Percentiles rank a stretch among this genome's conserved stretches.
Conservation (phyloP, 1,140 invertebrate genomes). For the Orius laevigatus region DNA sequence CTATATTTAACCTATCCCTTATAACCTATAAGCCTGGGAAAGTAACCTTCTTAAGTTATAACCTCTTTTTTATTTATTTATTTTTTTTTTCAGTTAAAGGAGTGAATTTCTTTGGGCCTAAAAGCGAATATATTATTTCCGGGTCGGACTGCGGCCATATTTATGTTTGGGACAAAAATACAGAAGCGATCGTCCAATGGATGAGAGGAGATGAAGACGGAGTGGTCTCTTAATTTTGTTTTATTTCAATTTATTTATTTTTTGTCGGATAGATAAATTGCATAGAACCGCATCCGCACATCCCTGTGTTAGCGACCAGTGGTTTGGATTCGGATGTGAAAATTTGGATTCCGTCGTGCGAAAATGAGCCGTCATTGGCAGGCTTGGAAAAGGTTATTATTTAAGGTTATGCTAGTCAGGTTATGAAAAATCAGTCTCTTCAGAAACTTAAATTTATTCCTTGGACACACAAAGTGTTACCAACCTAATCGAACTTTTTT, state of each 20-base stretch:
- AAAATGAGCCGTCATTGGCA: constrained; percentile 33
- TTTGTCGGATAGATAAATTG: constrained; percentile 60
- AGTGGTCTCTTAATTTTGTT: constrained; percentile 44
- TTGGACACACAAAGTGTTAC: no score
- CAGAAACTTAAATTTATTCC: no score
- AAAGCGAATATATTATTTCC: constrained; percentile 77
- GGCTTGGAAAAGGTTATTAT: constrained; percentile 33
- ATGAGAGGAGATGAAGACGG: constrained; percentile 70
- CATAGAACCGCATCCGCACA: constrained; percentile 73
- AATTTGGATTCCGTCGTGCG: constrained; percentile 70
- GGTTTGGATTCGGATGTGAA: constrained; percentile 85
- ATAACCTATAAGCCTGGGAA: no score
- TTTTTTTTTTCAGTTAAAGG: constrained; percentile 56
- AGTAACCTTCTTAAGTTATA: background rate
- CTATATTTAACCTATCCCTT: no score
- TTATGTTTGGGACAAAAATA: constrained; percentile 85
- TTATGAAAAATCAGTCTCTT: no score
- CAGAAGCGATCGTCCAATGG: constrained; percentile 75
- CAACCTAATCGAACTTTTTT: no score
- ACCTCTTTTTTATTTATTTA: background rate
- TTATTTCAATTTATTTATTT: background rate
- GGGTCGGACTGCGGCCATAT: constrained; percentile 92
- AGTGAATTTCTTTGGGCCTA: constrained; percentile 83
- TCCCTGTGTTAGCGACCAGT: constrained; percentile 77
- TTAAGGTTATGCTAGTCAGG: background rate